Base-by-base conservation (phyloP, 2,113 vertebrate species). In the Triplophysa rosa region DNA sequence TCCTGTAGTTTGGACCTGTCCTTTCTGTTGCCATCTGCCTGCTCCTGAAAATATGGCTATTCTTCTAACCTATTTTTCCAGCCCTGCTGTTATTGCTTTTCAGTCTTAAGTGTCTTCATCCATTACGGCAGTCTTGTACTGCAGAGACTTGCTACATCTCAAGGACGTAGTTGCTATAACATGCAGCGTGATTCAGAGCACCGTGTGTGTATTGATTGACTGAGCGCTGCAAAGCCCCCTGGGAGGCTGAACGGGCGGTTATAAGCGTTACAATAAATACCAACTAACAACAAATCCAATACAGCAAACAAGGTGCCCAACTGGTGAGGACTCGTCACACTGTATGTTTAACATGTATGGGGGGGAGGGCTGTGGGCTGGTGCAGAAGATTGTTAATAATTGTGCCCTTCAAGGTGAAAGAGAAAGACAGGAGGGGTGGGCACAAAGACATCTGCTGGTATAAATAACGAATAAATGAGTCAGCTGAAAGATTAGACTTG, bases 271-370 rank as follows among this genome's bases (percentile, higher is more conserved):
- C 42, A 52, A 49, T 82, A 75, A 79, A 70, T 37, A 26, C 24
- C 62, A 64, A 78, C 56, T 63, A 66, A 59, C 45, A 62, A 52
- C 67, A 83, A 84, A 81, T 70, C n/a, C 58, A 63, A 69, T 67
- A 40, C 58, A 29, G 29, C 21, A 58, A 65, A 62, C 65, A 19
- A 61, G 14, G 58, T 45, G 47, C 49, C 49, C 21, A 52, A 68
- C 56, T 61, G 70, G 12, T 17, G 54, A 42, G 26, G 21, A n/a
- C 37, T 68, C 40, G 63, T 54, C 62, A 63, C 17, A 12, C 65
- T 75, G 63, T 74, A 12, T 63, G 24, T 64, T 47, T 26, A 42
- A 69, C 61, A 23, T 67, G 42, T 61, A 75, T 16, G 21, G 40
- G 66, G 19, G 26, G 68, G 33, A 33, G 4, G 33, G 26, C 37